Percentiles rank a stretch among this genome's conserved stretches.
Conservation (phyloP, 2,888 invertebrate genomes). For the Andrena haemorrhoa region DNA sequence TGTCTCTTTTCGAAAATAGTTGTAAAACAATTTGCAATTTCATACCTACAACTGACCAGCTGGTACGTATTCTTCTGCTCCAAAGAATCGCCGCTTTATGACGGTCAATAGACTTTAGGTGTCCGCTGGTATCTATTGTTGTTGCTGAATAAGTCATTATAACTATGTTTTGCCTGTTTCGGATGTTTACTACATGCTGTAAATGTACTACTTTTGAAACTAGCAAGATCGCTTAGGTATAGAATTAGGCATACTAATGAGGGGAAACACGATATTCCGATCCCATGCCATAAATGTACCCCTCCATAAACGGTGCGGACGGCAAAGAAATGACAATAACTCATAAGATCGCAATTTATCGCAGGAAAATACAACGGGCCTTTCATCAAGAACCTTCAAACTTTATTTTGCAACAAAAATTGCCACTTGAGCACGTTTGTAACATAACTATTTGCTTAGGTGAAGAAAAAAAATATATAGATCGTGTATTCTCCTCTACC, state of each 20-base stretch:
- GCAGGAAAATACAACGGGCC: no score
- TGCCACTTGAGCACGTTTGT: no score
- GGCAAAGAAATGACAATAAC: no score
- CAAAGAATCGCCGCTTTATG: not conserved
- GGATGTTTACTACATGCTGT: not conserved
- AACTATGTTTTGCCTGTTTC: not conserved
- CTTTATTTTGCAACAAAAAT: no score
- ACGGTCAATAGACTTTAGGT: not conserved
- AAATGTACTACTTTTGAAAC: not conserved
- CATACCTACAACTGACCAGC: not conserved
- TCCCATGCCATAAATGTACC: no score
- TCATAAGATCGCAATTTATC: no score
- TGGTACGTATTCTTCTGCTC: not conserved
- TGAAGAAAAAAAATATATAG: no score
- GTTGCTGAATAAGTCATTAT: not conserved
- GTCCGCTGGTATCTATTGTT: constrained; percentile 2
- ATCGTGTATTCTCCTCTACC: no score
- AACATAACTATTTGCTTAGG: no score
- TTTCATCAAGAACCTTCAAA: no score
- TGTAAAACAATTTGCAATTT: constrained; percentile 2
- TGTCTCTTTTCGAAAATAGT: not conserved
- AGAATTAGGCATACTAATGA: not conserved
- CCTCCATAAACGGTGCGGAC: no score
- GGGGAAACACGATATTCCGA: not conserved
- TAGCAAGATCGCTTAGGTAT: not conserved